Evolutionary conservation across 2,113 vertebrate species (phyloP), one percentile per base, ranked within the genome.

Genomic region (Pundamilia nyererei): DNA sequence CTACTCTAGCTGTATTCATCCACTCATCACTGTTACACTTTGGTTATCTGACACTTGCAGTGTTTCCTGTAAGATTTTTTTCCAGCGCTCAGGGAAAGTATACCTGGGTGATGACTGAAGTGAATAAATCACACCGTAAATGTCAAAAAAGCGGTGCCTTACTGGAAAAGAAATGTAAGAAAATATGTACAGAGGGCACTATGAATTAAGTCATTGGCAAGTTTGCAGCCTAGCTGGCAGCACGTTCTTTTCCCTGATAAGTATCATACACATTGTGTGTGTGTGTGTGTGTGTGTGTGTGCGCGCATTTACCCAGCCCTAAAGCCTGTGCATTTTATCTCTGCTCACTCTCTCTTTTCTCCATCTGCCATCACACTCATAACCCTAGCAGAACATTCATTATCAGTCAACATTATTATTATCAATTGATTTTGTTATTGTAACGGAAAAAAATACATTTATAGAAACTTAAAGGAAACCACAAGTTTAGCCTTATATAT

Each of bases 11-110:
- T 89, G 55, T 82, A 77, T 85, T 80, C 70, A 91, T 81, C 85
- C 91, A 89, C 35, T 24, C 9, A 77, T 89, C 83, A 21, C 45
- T 31, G 9, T 91, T 86, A 54, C n/a, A 65, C 84, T 93, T 94
- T 90, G 88, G 86, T 91, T 62, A 42, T 82, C 33, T 80, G 89
- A 80, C 51, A 26, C 40, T 49, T 49, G 42, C 21, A 45, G 26
- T 31, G 9, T 45, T 72, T 72, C 8, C 38, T 45, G 7, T 42
- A 10, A 40, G 65, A 42, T 2, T 10, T 45, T 26, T 72, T 72
- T 26, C 38, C 68, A 72, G 38, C 21, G 7, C 38, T 72, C 21
- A 42, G 38, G 38, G 68, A 0, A 45, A 72, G 65, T 45, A 26
- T 31, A 77, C 9, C 26, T 31, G 26, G 42, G 42, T 77, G 15